These are phyloP conservation scores for Pan paniscus DNA, from an alignment of 2,113 vertebrate genomes.

Conservation along the genomic window DNA sequence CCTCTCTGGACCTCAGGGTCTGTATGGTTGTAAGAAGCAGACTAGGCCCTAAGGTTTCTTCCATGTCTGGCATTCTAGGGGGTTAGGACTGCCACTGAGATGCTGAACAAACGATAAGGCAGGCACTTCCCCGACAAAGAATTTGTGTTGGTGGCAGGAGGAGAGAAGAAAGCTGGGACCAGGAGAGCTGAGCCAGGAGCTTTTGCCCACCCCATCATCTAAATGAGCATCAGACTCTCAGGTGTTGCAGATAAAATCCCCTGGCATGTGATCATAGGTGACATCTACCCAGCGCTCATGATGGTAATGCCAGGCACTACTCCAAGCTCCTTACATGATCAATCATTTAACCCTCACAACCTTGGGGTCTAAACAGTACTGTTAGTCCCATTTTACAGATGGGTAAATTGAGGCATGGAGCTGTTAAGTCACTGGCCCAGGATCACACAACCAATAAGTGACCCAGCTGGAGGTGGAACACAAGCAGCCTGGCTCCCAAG, in stretches of 20 bases:
- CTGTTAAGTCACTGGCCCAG: background rate
- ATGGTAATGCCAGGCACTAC: rapidly evolving
- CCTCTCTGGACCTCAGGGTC: background rate
- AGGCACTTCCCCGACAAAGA: too few relatives aligned
- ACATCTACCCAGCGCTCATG: background rate
- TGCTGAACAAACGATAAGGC: background rate
- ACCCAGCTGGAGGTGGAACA: background rate
- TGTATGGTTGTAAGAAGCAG: background rate
- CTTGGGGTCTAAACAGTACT: background rate
- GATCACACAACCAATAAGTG: background rate
- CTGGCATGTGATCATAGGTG: background rate
- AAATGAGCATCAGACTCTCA: background rate
- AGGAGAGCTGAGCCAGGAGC: background rate
- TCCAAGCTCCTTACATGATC: background rate
- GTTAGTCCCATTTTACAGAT: background rate
- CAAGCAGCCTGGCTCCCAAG: background rate
- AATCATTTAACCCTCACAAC: background rate
- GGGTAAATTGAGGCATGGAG: background rate
- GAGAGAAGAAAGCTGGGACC: background rate
- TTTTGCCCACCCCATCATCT: background rate
- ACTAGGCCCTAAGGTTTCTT: background rate
- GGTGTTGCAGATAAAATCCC: background rate
- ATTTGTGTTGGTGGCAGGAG: background rate
- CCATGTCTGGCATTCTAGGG: background rate
- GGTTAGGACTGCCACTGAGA: background rate